Base-by-base conservation (phyloP, 2,888 invertebrate species). In the Ephialtes manifestator region DNA sequence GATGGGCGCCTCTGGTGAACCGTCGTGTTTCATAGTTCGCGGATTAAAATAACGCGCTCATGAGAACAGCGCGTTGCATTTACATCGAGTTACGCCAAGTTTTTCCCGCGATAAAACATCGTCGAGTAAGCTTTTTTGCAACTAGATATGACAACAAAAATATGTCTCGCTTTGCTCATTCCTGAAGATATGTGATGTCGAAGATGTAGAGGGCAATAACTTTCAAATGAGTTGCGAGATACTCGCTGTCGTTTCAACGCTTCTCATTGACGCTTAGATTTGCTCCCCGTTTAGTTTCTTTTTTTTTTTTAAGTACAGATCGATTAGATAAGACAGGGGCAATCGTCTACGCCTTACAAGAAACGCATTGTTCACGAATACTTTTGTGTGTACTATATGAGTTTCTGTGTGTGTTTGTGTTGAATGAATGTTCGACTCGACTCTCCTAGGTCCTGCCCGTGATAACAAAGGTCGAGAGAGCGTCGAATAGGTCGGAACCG, bases 401-500 rank as follows among this genome's bases (percentile, higher is more conserved):
- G 46, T 28, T n/a, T 51, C 18, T 35, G n/a, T 68, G 71, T 46
- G 24, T 51, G 68, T 72, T 24, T 55, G 35, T 74, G 28, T 74
- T 39, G 18, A 55, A 67, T 55, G 65, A 72, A 79, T 65, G 72
- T 77, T 67, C 72, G 65, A 15, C 46, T 74, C 24, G 55, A 68
- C 63, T 65, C 60, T 75, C 68, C 81, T 68, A 80, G 60, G 60
- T 79, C 63, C 75, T 79, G 53, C 70, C 68, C 65, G 48, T 35
- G 79, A 82, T 79, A 82, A 82, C 75, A 71, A 76, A 80, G 80
- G 71, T 85, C 81, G 70, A 68, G 70, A 68, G 68, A 60, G 58
- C 46, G 68, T 78, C 78, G 48, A 15, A 46, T 77, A 43, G 70
- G 71, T 82, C 72, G 48, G 46, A 67, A 71, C 67, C 65, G 76